phyloP scores from a whole-genome alignment of 2,113 vertebrate genomes.

The Ifrita kowaldi region DNA sequence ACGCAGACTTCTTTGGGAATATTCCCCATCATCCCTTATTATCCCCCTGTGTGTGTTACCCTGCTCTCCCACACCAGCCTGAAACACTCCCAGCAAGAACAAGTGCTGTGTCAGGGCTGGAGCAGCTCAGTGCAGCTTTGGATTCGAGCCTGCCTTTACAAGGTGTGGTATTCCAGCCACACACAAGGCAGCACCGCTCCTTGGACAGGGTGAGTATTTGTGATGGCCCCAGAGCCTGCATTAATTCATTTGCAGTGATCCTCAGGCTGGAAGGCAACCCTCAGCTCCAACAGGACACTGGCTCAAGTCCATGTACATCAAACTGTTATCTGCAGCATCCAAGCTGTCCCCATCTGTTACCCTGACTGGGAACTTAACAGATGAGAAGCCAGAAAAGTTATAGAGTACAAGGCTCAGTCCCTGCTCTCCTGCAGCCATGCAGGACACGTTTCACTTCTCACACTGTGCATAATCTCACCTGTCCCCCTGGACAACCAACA shows the following conservation, averaged over 20 bases:
- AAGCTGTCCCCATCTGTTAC: constrained; percentile 43
- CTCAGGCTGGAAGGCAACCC: not conserved
- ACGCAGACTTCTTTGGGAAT: rapidly evolving
- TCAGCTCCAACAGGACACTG: not conserved
- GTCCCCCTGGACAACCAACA: not conserved
- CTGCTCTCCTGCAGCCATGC: not conserved
- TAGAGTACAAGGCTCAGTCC: not conserved
- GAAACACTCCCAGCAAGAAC: not conserved
- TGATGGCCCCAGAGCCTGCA: not conserved
- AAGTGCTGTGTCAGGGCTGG: not conserved
- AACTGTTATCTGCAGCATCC: not conserved
- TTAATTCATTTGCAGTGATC: not conserved
- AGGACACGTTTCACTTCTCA: not conserved
- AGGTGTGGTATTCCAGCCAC: not conserved
- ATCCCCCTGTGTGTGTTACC: not conserved
- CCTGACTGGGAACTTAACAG: not conserved
- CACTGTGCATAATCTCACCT: not conserved
- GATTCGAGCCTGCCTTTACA: not conserved
- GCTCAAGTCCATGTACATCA: not conserved
- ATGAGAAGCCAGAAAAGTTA: not conserved
- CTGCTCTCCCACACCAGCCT: not conserved
- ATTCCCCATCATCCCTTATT: not conserved
- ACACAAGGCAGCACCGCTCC: not conserved
- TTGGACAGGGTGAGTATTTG: not conserved
- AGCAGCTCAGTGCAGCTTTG: not conserved